phyloP scores from a whole-genome alignment of 2,797 vertebrate genomes.

The Discoglossus pictus region DNA sequence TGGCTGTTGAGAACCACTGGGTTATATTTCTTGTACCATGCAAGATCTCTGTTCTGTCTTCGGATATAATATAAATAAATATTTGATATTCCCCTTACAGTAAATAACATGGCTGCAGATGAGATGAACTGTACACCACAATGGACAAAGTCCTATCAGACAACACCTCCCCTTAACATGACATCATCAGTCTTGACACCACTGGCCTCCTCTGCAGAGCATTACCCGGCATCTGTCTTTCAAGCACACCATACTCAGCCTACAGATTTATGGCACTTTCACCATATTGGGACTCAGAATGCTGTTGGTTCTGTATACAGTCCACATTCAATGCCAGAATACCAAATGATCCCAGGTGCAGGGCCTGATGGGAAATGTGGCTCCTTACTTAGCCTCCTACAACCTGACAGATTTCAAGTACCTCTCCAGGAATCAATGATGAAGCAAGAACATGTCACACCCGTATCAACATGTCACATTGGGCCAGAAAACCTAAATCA shows the following conservation, averaged over 20 bases:
- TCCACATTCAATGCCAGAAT: conserved; percentile 53
- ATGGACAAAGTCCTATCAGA: conserved; percentile 62
- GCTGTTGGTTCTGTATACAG: conserved; percentile 54
- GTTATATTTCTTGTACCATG: too few species aligned
- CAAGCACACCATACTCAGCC: conserved; percentile 51
- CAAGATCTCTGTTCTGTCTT: too few species aligned
- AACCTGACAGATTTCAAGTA: conserved; percentile 74
- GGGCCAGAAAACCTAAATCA: conserved; percentile 73
- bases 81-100: conserved; percentile 59
- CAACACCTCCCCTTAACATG: conserved; percentile 53
- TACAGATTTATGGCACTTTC: conserved; percentile 71
- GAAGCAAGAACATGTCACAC: conserved; percentile 70
- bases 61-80: background rate
- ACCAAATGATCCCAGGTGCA: conserved; percentile 55
- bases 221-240: conserved; percentile 57
- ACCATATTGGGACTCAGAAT: conserved; percentile 57
- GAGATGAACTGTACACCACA: conserved; percentile 65
- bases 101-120: conserved; percentile 59
- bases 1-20: too few species aligned
- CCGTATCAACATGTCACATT: conserved; percentile 65
- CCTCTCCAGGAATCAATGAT: conserved; percentile 64
- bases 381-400: conserved; percentile 81
- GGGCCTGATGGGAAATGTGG: conserved; percentile 75
- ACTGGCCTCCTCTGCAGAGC: conserved; percentile 45
- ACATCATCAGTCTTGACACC: conserved; percentile 49